Evolutionary conservation across 2,888 invertebrate genomes (phyloP), one percentile per base, ranked within the genome.

Genomic region (Sphaeridia pumilis): DNA sequence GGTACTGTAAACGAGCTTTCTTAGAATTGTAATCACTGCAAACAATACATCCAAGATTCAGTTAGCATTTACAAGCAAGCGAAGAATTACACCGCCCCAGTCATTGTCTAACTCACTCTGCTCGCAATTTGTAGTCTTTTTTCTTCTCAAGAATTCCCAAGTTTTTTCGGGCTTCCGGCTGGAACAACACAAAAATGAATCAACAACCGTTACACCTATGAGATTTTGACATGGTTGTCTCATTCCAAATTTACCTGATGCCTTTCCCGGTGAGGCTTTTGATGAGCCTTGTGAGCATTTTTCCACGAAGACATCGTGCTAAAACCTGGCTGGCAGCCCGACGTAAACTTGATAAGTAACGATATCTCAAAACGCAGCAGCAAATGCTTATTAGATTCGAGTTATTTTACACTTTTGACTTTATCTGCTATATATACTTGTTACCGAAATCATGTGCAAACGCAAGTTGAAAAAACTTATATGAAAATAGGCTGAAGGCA

Each of bases 271-370:
- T 90, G 88, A 2, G 82, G 82, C 70, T 84, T 85, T 68, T 88
- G 89, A 63, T 84, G 81, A 35, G 83, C 77, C 72, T 90, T 90
- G 0, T 82, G 78, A 31, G 88, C 87, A 71, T 89, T 90, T 65
- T 83, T 87, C 83, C 87, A 88, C 1, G 88, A 86, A 2, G 89
- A 88, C 90, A 90, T 90, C 58, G 54, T 46, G 31, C n/a, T n/a
- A n/a, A n/a, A n/a, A n/a, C n/a, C n/a, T n/a, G n/a, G n/a, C n/a
- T n/a, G n/a, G n/a, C n/a, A n/a, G n/a, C n/a, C n/a, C n/a, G n/a
- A n/a, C n/a, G n/a, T n/a, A n/a, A n/a, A n/a, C n/a, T n/a, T n/a
- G n/a, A n/a, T n/a, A n/a, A n/a, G n/a, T n/a, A n/a, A n/a, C n/a
- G n/a, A n/a, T n/a, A n/a, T n/a, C n/a, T n/a, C n/a, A n/a, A n/a